phyloP scores from a whole-genome alignment of 2,113 vertebrate species.

The Romanogobio albipinnatus region DNA sequence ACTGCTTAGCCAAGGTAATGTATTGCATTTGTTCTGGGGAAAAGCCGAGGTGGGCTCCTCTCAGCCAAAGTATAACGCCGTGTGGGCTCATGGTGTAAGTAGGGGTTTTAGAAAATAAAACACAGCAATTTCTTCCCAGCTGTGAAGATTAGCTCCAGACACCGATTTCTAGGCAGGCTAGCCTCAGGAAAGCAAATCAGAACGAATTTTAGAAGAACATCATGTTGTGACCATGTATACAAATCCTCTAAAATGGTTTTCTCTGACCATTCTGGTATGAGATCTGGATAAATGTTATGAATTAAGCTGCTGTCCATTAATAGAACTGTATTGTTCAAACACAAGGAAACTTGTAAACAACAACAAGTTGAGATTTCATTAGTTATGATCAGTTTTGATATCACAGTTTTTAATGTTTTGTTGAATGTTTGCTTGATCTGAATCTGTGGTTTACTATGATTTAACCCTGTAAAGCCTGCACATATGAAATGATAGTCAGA shows the following conservation, averaged over 20 bases:
- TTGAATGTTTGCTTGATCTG: background rate
- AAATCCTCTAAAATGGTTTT: slow-evolving; percentile 13
- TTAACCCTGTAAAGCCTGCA: background rate
- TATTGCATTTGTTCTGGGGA: slow-evolving; percentile 3
- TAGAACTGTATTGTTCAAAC: background rate
- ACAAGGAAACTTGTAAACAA: too few species aligned
- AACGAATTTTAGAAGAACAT: slow-evolving; percentile 10
- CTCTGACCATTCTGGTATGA: background rate
- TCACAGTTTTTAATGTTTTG: background rate
- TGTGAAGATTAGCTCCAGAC: slow-evolving; percentile 36
- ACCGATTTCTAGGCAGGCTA: background rate
- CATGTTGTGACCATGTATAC: background rate
- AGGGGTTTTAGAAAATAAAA: slow-evolving; percentile 20
- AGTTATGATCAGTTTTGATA: background rate
- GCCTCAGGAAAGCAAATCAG: slow-evolving; percentile 16
- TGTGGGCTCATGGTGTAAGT: background rate
- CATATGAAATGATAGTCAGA: background rate
- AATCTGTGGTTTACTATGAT: background rate
- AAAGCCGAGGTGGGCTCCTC: background rate
- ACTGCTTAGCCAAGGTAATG: background rate
- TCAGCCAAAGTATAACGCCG: background rate
- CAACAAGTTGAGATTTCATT: background rate
- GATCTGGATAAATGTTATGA: background rate
- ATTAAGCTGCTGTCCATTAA: background rate
- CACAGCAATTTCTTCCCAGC: slow-evolving; percentile 27